Evolutionary conservation across 2,888 invertebrate genomes (phyloP).

Genomic region (Barypeithes pellucidus): DNA sequence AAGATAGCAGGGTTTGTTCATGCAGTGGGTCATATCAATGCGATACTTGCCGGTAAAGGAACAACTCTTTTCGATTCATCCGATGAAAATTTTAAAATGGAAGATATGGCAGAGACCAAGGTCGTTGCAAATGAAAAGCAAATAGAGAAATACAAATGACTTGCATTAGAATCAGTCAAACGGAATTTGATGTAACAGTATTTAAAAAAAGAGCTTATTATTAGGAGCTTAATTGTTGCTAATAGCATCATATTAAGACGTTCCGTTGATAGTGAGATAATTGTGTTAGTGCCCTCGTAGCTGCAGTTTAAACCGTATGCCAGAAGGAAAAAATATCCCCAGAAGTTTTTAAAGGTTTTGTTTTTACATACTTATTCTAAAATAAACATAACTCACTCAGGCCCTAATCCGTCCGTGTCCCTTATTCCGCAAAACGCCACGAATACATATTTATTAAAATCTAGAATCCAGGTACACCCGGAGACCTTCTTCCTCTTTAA

Average conservation of each 20-base stretch:
- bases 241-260: too few relatives aligned
- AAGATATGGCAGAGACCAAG: slow-evolving; percentile 5
- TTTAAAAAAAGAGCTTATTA: too few relatives aligned
- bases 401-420: slow-evolving; percentile 1
- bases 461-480: slow-evolving; percentile 24
- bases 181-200: slow-evolving; percentile 39
- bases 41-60: slow-evolving; percentile 40
- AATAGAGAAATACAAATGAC: slow-evolving; percentile 33
- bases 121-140: slow-evolving; percentile 19
- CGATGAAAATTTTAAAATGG: slow-evolving; percentile 32
- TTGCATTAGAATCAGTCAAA: slow-evolving; percentile 21
- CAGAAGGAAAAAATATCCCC: too few relatives aligned
- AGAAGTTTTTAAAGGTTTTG: neutral
- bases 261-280: too few relatives aligned
- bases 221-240: too few relatives aligned
- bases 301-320: too few relatives aligned
- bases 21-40: slow-evolving; percentile 1
- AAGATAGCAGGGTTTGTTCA: slow-evolving; percentile 31
- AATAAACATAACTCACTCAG: slow-evolving; percentile 12
- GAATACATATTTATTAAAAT: slow-evolving; percentile 35
- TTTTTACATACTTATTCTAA: neutral
- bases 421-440: slow-evolving; percentile 22
- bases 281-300: too few relatives aligned
- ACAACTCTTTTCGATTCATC: slow-evolving; percentile 14
- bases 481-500: slow-evolving; percentile 25